These are phyloP conservation scores for Caenorhabditis tropicalis DNA, from an alignment of 1,140 invertebrate genomes.

Conservation along the genomic window DNA sequence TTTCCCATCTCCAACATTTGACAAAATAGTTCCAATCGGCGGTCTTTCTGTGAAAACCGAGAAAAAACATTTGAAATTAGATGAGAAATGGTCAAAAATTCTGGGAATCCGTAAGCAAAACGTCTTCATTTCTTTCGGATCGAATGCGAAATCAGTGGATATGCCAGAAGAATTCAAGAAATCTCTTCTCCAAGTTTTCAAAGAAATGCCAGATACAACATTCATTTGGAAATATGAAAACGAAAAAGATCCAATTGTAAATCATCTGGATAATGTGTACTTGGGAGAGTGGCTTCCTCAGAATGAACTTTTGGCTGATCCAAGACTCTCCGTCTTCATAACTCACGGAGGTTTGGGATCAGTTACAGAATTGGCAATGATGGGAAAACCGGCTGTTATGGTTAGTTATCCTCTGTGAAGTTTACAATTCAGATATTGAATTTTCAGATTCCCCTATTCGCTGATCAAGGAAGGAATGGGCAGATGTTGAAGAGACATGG, in stretches of 20 bases:
- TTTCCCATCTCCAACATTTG: conserved; percentile 54
- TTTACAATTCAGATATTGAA: neutral
- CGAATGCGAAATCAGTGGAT: conserved; percentile 51
- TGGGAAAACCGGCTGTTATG: conserved; percentile 10
- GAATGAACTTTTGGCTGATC: conserved; percentile 54
- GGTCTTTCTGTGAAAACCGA: conserved; percentile 46
- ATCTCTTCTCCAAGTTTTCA: conserved; percentile 44
- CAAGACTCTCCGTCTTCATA: conserved; percentile 75
- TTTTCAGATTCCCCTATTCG: conserved; percentile 74
- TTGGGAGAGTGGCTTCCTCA: conserved; percentile 61
- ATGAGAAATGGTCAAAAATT: conserved; percentile 38
- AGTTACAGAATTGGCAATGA: conserved; percentile 77
- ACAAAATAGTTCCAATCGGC: conserved; percentile 61
- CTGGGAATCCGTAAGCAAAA: conserved; percentile 24
- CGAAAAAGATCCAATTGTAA: conserved; percentile 40
- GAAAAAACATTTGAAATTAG: conserved; percentile 27
- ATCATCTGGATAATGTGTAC: conserved; percentile 53
- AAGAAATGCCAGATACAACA: conserved; percentile 54
- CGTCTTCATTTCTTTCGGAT: conserved; percentile 63
- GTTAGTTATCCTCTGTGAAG: no score
- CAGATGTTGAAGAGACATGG: conserved; percentile 28
- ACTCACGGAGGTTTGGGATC: conserved; percentile 83
- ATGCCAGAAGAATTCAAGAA: conserved; percentile 56
- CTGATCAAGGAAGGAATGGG: conserved; percentile 52
- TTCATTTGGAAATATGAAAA: conserved; percentile 67